Conservation (phyloP, 2,888 invertebrate species). For the Campaea margaritaria region DNA sequence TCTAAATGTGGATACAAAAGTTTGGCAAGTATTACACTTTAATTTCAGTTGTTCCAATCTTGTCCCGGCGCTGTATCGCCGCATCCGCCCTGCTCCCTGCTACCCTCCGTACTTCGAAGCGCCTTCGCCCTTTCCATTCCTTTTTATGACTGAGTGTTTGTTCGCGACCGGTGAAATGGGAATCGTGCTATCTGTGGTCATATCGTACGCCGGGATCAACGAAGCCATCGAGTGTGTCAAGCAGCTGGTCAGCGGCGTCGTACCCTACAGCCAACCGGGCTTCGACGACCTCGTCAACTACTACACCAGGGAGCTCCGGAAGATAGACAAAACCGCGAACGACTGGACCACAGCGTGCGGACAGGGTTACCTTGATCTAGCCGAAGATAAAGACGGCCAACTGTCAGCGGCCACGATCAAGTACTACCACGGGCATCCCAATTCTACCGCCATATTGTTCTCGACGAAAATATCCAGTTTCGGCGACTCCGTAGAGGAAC, state of each 20-base stretch:
- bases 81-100: slow-evolving; percentile 68
- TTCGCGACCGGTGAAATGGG: slow-evolving; percentile 84
- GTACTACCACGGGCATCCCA: slow-evolving; percentile 71
- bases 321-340: slow-evolving; percentile 59
- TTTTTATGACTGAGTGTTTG: slow-evolving; percentile 53
- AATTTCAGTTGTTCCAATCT: slow-evolving; percentile 85
- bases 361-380: slow-evolving; percentile 75
- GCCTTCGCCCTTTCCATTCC: slow-evolving; percentile 58
- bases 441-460: slow-evolving; percentile 77
- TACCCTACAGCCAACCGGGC: slow-evolving; percentile 72
- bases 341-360: slow-evolving; percentile 74
- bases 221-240: slow-evolving; percentile 87
- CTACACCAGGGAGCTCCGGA: slow-evolving; percentile 69
- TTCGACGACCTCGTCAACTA: slow-evolving; percentile 73
- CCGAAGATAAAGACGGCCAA: slow-evolving; percentile 70
- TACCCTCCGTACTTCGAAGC: slow-evolving; percentile 54
- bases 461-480: slow-evolving; percentile 84
- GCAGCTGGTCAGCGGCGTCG: slow-evolving; percentile 77
- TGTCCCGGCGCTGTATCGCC: slow-evolving; percentile 79
- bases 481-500: slow-evolving; percentile 77
- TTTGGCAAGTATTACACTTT: slow-evolving; percentile 83
- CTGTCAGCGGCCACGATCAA: slow-evolving; percentile 74
- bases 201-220: slow-evolving; percentile 90
- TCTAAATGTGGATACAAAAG: slow-evolving; percentile 81
- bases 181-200: slow-evolving; percentile 89